phyloP scores from a whole-genome alignment of 2,888 invertebrate genomes.

The Calliphora vomitoria region DNA sequence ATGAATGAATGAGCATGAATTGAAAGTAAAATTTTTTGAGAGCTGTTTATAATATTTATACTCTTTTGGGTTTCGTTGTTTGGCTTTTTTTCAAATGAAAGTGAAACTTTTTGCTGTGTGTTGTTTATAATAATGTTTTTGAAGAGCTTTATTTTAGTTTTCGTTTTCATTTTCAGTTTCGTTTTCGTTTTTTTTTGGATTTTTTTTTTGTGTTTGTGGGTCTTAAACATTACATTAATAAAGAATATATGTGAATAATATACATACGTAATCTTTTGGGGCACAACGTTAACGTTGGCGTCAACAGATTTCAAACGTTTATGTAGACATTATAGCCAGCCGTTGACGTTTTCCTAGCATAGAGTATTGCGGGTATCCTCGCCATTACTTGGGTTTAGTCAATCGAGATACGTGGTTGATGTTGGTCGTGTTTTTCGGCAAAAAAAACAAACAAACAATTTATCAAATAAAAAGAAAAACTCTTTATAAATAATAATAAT shows the following conservation, averaged over 20 bases:
- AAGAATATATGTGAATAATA: conserved; percentile 53
- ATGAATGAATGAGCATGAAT: neutral
- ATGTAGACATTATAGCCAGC: conserved; percentile 38
- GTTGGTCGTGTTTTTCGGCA: conserved; percentile 84
- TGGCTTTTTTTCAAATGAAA: conserved; percentile 65
- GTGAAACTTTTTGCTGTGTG: conserved; percentile 69
- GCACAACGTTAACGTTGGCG: conserved; percentile 56
- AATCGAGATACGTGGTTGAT: conserved; percentile 85
- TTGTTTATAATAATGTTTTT: neutral
- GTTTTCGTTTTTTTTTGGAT: conserved; percentile 31
- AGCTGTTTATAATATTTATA: conserved; percentile 13
- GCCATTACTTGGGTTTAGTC: conserved; percentile 84
- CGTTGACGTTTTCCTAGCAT: conserved; percentile 56
- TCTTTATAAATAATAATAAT: conserved; percentile 65
- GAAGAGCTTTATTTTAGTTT: conserved; percentile 64
- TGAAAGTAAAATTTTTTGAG: conserved; percentile 53
- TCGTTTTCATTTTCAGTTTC: conserved; percentile 57
- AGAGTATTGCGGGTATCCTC: conserved; percentile 82
- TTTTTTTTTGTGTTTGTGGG: conserved; percentile 51
- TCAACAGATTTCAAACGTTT: conserved; percentile 27
- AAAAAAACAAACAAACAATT: conserved; percentile 63
- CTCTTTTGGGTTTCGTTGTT: conserved; percentile 6
- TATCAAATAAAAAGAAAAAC: conserved; percentile 63
- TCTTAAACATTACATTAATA: conserved; percentile 63
- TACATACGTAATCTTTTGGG: conserved; percentile 71